These are phyloP conservation scores for Melanotaenia maccullochi DNA, from an alignment of 2,797 vertebrate genomes.

Conservation along the genomic window DNA sequence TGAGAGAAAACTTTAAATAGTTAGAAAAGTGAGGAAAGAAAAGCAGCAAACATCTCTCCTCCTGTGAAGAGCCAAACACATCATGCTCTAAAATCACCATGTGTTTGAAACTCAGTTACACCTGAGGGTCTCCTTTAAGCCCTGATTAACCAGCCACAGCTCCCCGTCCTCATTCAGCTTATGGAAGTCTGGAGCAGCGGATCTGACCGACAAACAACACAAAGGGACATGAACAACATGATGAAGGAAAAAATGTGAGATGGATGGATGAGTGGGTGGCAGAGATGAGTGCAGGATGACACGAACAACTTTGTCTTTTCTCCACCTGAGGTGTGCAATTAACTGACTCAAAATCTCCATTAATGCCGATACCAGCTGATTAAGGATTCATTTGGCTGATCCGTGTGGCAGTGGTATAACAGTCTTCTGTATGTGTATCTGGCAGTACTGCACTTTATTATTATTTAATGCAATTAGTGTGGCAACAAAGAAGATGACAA, in stretches of 20 bases:
- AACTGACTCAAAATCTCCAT: not conserved
- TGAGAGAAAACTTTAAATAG: not conserved
- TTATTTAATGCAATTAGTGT: not conserved
- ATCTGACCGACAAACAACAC: conserved; percentile 90
- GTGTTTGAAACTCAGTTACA: conserved; percentile 83
- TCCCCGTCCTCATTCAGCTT: conserved; percentile 99
- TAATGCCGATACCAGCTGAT: not conserved
- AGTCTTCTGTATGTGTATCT: not conserved
- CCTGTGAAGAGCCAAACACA: conserved; percentile 41
- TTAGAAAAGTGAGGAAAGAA: not conserved
- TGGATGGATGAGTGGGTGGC: conserved; percentile 49
- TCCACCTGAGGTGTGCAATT: not conserved
- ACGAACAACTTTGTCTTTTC: not conserved
- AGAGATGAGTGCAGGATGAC: not conserved
- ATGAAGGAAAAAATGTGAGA: conserved; percentile 59
- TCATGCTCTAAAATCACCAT: conserved; percentile 56
- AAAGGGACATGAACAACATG: conserved; percentile 76
- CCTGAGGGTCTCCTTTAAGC: conserved; percentile 99
- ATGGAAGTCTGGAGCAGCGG: conserved; percentile 91
- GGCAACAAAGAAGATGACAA: conserved; percentile 10
- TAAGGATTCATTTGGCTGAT: not conserved
- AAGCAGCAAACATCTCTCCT: conserved; percentile 25
- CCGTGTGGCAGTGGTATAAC: not conserved
- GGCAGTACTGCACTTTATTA: not conserved
- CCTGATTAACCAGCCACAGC: conserved; percentile 99